Evolutionary conservation across 2,113 vertebrate species (phyloP).

Genomic region (Tragulus kanchil): DNA sequence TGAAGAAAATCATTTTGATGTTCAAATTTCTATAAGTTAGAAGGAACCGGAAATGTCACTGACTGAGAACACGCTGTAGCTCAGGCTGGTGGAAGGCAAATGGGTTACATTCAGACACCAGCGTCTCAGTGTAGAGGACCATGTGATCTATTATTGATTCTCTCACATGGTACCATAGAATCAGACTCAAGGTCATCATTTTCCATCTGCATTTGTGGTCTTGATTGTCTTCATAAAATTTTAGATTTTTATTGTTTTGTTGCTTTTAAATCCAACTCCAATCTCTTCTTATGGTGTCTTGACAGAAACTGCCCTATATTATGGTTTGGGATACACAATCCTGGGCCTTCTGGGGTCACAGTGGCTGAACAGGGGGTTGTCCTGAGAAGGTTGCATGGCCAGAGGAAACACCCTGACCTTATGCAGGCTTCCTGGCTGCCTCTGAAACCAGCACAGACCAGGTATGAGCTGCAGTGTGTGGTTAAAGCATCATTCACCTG

Average conservation of each 20-base stretch:
- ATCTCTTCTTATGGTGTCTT: not conserved
- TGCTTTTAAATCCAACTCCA: not conserved
- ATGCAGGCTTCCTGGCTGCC: not conserved
- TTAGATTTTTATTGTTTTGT: not conserved
- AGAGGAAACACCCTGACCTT: not conserved
- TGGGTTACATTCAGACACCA: rapidly evolving
- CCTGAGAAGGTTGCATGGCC: not conserved
- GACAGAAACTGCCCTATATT: not conserved
- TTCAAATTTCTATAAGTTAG: not conserved
- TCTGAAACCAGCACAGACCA: not conserved
- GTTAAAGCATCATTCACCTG: not conserved
- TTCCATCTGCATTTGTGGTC: not conserved
- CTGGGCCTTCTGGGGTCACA: not conserved
- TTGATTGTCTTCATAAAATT: not conserved
- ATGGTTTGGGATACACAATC: not conserved
- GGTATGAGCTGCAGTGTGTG: not conserved
- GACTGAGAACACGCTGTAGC: not conserved
- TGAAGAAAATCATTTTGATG: not conserved
- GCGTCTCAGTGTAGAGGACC: too few species aligned
- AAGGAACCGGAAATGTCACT: not conserved
- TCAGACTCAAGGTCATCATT: not conserved
- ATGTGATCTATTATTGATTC: rapidly evolving
- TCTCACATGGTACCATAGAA: not conserved
- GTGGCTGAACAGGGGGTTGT: not conserved
- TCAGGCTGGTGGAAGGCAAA: not conserved